These are phyloP conservation scores for Malurus alboscapulatus DNA, from an alignment of 2,113 vertebrate species.

Conservation along the genomic window DNA sequence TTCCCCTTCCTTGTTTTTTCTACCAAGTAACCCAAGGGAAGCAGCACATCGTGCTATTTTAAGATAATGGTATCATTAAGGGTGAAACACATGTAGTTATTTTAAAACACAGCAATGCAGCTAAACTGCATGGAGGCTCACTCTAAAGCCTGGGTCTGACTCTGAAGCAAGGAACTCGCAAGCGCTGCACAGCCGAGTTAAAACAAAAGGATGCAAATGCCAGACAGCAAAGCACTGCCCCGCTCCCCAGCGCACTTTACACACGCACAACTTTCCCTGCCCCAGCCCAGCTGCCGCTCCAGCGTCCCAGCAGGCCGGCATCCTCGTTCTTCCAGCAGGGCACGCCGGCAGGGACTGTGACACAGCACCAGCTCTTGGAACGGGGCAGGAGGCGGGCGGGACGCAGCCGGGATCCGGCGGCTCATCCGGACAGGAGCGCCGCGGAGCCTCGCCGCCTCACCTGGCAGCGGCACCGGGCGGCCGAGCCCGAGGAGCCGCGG, in stretches of 20 bases:
- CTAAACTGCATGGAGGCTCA: background rate
- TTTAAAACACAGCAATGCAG: background rate
- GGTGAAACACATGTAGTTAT: background rate
- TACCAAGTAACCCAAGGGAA: background rate
- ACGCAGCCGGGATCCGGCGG: background rate
- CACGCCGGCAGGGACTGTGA: background rate
- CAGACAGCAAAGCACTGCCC: background rate
- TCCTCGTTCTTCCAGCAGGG: background rate
- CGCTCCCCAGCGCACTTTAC: background rate
- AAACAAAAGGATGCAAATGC: background rate
- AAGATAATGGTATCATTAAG: background rate
- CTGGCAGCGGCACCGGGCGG: slow-evolving; percentile 31
- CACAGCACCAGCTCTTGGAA: background rate
- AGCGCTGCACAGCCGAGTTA: background rate
- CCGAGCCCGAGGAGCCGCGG: slow-evolving; percentile 30
- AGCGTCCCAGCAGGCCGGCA: background rate
- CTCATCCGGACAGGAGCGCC: background rate
- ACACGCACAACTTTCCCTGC: background rate
- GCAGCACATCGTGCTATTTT: background rate
- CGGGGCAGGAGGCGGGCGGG: background rate
- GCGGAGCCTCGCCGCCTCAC: slow-evolving; percentile 16
- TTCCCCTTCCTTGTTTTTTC: background rate
- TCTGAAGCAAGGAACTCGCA: background rate
- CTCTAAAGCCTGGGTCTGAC: background rate
- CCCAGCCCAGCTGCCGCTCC: background rate